Evolutionary conservation across 2,797 vertebrate species (phyloP).

Genomic region (Sternotherus odoratus): DNA sequence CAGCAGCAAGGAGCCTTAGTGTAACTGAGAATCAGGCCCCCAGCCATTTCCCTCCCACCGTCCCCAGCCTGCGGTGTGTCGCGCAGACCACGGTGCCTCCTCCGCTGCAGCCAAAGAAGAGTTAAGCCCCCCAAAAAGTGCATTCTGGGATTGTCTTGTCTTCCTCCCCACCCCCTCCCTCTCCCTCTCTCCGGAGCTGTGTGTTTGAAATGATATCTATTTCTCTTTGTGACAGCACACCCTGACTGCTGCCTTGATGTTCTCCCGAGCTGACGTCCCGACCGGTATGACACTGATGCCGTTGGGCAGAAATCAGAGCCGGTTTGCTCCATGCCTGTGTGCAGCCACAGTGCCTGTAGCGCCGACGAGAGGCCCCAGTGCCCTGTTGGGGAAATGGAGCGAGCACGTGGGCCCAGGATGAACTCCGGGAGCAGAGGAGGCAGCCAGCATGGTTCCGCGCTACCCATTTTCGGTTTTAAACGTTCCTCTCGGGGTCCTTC

Average conservation of each 20-base stretch:
- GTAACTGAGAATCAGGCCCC: rapidly evolving
- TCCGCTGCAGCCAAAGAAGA: conserved; percentile 5
- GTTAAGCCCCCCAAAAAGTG: conserved; percentile 50
- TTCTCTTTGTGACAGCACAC: conserved; percentile 92
- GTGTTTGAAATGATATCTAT: conserved; percentile 92
- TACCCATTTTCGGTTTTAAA: neutral
- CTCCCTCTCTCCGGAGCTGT: conserved; percentile 67
- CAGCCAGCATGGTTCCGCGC: neutral
- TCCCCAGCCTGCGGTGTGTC: neutral
- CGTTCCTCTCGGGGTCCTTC: rapidly evolving
- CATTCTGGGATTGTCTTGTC: conserved; percentile 65
- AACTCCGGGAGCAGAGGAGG: neutral
- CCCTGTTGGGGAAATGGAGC: conserved; percentile 55
- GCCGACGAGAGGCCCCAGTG: conserved; percentile 22
- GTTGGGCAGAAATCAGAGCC: conserved; percentile 93
- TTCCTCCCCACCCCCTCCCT: conserved; percentile 53
- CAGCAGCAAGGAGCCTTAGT: neutral
- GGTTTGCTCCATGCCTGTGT: conserved; percentile 82
- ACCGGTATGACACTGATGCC: conserved; percentile 90
- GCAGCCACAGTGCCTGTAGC: conserved; percentile 60
- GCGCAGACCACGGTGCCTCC: neutral
- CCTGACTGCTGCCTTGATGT: conserved; percentile 84
- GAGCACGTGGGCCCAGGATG: conserved; percentile 42
- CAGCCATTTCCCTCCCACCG: neutral
- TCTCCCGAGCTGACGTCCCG: conserved; percentile 86